Percentiles rank a stretch among this genome's conserved stretches.
Conservation (phyloP, 2,113 vertebrate genomes). For the Gobius niger region DNA sequence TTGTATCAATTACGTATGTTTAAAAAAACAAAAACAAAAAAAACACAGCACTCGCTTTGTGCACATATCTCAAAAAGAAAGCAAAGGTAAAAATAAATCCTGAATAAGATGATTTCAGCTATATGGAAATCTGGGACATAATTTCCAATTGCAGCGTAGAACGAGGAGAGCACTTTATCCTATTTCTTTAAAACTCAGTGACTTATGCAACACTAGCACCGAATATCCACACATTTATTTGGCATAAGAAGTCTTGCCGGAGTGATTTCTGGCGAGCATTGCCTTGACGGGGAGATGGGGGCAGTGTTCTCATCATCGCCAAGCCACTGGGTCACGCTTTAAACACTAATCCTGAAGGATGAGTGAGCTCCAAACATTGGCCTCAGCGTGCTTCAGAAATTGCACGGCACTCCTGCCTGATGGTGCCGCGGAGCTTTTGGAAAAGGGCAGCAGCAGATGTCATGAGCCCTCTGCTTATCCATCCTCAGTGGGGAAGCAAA, state of each 20-base stretch:
- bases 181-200: neutral
- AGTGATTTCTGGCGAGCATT: conserved; percentile 13
- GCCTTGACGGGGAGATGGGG: conserved; percentile 55
- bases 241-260: neutral
- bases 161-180: no score
- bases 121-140: neutral
- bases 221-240: neutral
- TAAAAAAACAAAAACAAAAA: neutral
- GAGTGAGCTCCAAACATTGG: conserved; percentile 61
- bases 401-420: conserved; percentile 45
- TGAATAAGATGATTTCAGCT: no score
- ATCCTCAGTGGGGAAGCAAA: conserved; percentile 18
- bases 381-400: conserved; percentile 56
- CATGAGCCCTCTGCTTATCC: conserved; percentile 19
- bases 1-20: neutral
- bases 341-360: conserved; percentile 71
- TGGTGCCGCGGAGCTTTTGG: conserved; percentile 6
- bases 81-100: no score
- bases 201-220: neutral
- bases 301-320: conserved; percentile 61
- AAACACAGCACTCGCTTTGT: no score
- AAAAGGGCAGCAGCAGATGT: conserved; percentile 42
- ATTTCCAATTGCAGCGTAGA: no score
- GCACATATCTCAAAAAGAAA: neutral
- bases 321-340: conserved; percentile 63